phyloP scores from a whole-genome alignment of 2,113 vertebrate species.

The Craseonycteris thonglongyai region DNA sequence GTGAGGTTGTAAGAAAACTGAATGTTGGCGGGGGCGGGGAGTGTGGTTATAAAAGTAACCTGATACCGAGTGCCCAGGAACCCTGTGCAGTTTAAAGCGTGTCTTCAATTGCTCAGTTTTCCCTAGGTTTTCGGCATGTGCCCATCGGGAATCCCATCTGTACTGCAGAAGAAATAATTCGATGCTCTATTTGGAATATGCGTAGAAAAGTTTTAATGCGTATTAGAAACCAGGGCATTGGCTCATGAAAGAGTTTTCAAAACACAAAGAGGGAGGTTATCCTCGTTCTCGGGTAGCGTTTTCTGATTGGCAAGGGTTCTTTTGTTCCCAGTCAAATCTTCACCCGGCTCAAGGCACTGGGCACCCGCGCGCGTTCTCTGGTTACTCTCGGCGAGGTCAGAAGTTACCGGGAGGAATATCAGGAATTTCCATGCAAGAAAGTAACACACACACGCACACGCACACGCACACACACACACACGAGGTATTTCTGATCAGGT shows the following conservation, averaged over 20 bases:
- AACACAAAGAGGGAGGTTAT: constrained; percentile 7
- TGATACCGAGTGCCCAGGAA: not conserved
- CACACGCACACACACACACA: not conserved
- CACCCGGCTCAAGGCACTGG: not conserved
- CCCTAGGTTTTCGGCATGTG: not conserved
- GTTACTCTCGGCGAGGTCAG: not conserved
- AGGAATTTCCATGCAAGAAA: not conserved
- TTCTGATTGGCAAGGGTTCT: constrained; percentile 44
- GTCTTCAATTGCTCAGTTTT: not conserved
- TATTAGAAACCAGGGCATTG: not conserved
- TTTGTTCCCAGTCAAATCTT: constrained; percentile 58
- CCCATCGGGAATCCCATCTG: not conserved
- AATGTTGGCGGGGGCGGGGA: not conserved
- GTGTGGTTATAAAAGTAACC: not conserved
- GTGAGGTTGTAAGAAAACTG: not conserved
- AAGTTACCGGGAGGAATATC: not conserved
- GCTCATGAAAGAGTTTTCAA: constrained; percentile 18
- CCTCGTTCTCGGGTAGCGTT: not conserved
- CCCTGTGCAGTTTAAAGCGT: not conserved
- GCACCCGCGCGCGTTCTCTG: not conserved
- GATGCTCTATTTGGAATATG: not conserved
- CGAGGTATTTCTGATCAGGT: not conserved
- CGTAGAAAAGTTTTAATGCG: not conserved
- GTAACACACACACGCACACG: not conserved
- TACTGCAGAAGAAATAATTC: not conserved